Evolutionary conservation across 2,797 vertebrate species (phyloP), one percentile per base, ranked within the genome.

Genomic region (Silurus lanzhouensis): DNA sequence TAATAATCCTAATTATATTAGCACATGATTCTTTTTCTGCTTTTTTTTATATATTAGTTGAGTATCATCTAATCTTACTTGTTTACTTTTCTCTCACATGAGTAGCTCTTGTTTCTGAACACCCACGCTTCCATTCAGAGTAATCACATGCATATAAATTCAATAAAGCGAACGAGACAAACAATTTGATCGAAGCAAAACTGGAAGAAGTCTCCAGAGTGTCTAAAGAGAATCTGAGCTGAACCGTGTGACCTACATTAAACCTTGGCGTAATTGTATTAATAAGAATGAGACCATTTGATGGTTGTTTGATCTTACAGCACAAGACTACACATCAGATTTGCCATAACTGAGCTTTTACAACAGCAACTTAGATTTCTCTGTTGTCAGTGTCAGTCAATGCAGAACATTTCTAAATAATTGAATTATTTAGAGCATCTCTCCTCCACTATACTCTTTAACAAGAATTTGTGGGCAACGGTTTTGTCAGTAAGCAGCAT

Each of bases 401-500:
- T 25, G 27, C 68, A 82, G 48, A 75, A 46, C 48, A 46, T 46
- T 83, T 52, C 19, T 77, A 71, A 70, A 79, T 20, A 2, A 25
- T 66, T 48, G 22, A 48, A 64, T 64, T 44, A 67, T 83, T 77
- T 67, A 44, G 17, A 61, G 48, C 19, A n/a, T 31, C 20, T 44
- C 72, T 68, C 22, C 82, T 81, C 61, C 67, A 20, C 84, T 48
- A 0, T 38, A 55, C 58, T 82, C 2, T 44, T 80, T 74, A 63
- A 83, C 79, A 61, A 27, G 27, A 60, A 86, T 84, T 83, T 82
- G 46, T 75, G 64, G 12, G 74, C 64, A 66, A 48, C 15, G 6
- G 13, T 48, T 55, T 86, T 83, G 83, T 58, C 75, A 38, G 85
- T 82, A 87, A 74, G 48, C 72, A 72, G 71, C 81, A 83, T 61